These are phyloP conservation scores for Centruroides vittatus DNA, from an alignment of 1,140 invertebrate genomes.

Conservation along the genomic window DNA sequence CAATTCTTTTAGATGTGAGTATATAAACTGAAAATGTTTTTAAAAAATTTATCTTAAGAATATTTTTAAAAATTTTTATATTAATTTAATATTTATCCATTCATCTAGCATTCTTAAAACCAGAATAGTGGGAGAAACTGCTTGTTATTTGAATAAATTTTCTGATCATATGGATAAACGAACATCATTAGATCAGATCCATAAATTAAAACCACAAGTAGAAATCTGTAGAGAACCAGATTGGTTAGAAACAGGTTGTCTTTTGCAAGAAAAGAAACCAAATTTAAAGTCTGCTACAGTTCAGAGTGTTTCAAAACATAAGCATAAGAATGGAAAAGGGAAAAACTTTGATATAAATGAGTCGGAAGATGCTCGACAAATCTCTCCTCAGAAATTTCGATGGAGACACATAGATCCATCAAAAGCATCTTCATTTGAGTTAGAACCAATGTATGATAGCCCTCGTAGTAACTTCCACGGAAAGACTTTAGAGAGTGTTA, in stretches of 20 bases:
- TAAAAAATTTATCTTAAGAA: no score
- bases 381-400: not conserved
- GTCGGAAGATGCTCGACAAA: not conserved
- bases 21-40: no score
- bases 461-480: constrained; percentile 1
- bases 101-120: constrained; percentile 9
- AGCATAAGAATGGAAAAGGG: not conserved
- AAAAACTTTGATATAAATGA: not conserved
- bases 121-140: constrained; percentile 12
- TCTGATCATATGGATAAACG: constrained; percentile 7
- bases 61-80: not conserved
- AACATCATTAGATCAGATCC: constrained; percentile 6
- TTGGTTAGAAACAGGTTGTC: constrained; percentile 10
- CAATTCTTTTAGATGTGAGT: constrained; percentile 8
- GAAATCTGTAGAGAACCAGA: constrained; percentile 4
- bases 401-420: not conserved
- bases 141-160: constrained; percentile 1
- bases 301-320: not conserved
- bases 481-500: no score
- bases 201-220: constrained; percentile 6
- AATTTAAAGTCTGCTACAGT: constrained; percentile 4
- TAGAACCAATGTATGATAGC: constrained; percentile 9
- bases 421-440: not conserved
- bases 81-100: not conserved
- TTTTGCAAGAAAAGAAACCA: constrained; percentile 2